A percentile compares a stretch with the other conserved stretches of the same genome.
Conservation (phyloP, 2,888 invertebrate species). For the Oscheius sp. region DNA sequence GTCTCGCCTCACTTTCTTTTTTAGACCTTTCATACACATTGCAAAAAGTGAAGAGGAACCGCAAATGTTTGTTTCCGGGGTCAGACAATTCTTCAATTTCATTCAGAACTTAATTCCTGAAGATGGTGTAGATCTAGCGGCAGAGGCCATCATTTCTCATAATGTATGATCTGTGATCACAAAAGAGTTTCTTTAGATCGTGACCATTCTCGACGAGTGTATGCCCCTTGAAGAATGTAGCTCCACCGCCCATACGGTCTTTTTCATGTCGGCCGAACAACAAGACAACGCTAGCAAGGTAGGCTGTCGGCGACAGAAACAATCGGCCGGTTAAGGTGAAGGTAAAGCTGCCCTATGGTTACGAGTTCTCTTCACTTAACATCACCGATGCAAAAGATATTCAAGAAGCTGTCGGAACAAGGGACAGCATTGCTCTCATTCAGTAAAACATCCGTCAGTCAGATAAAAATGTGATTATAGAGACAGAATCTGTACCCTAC, state of each 20-base stretch:
- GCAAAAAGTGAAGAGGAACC: slow-evolving; percentile 20
- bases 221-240: slow-evolving; percentile 14
- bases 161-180: neutral
- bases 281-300: slow-evolving; percentile 18
- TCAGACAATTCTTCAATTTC: slow-evolving; percentile 15
- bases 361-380: slow-evolving; percentile 11
- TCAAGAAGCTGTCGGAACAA: neutral
- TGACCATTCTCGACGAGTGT: slow-evolving; percentile 12
- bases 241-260: slow-evolving; percentile 18
- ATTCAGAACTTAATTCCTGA: neutral
- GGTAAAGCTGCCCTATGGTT: slow-evolving; percentile 28
- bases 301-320: neutral
- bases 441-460: slow-evolving; percentile 9
- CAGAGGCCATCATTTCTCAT: slow-evolving; percentile 18
- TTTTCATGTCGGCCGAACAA: slow-evolving; percentile 31
- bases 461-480: slow-evolving; percentile 4
- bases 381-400: slow-evolving; percentile 22
- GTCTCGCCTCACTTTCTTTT: neutral
- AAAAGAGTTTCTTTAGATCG: neutral
- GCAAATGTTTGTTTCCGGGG: slow-evolving; percentile 9
- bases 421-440: slow-evolving; percentile 20
- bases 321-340: slow-evolving; percentile 4
- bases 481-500: slow-evolving; percentile 22
- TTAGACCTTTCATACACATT: slow-evolving; percentile 26
- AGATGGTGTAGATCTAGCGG: slow-evolving; percentile 7